Conservation (phyloP, 2,888 invertebrate species). For the Cheilosia pagana region DNA sequence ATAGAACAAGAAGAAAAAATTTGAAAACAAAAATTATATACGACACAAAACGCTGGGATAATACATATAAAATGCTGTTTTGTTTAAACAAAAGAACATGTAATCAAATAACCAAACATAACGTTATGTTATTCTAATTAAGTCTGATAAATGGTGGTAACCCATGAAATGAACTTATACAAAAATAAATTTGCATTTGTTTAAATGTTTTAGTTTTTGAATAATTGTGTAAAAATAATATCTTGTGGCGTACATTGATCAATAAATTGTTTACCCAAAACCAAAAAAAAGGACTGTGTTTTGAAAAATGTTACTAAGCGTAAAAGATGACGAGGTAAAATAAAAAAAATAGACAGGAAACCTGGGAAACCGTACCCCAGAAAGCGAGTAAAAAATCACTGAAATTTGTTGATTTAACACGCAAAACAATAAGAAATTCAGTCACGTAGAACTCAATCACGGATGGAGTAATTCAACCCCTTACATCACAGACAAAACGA, state of each 20-base stretch:
- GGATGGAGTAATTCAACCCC: too few species aligned
- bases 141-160: conserved; percentile 68
- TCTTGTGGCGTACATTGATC: conserved; percentile 36
- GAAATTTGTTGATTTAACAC: too few species aligned
- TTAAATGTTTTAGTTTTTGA: conserved; percentile 57
- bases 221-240: conserved; percentile 22
- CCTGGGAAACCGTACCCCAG: too few species aligned
- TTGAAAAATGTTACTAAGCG: too few species aligned
- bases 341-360: too few species aligned
- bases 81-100: conserved; percentile 34
- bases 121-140: conserved; percentile 64
- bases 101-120: conserved; percentile 68
- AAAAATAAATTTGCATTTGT: conserved; percentile 68
- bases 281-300: not conserved
- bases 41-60: conserved; percentile 42
- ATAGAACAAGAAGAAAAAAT: conserved; percentile 10
- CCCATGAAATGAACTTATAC: conserved; percentile 59
- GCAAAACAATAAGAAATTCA: too few species aligned
- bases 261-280: conserved; percentile 45
- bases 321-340: too few species aligned
- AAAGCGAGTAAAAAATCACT: too few species aligned
- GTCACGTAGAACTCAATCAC: too few species aligned
- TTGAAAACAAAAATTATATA: conserved; percentile 49
- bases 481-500: too few species aligned
- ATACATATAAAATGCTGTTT: conserved; percentile 39